Evolutionary conservation across 2,888 invertebrate species (phyloP), one percentile per base, ranked within the genome.

Genomic region (Polyploca ridens): DNA sequence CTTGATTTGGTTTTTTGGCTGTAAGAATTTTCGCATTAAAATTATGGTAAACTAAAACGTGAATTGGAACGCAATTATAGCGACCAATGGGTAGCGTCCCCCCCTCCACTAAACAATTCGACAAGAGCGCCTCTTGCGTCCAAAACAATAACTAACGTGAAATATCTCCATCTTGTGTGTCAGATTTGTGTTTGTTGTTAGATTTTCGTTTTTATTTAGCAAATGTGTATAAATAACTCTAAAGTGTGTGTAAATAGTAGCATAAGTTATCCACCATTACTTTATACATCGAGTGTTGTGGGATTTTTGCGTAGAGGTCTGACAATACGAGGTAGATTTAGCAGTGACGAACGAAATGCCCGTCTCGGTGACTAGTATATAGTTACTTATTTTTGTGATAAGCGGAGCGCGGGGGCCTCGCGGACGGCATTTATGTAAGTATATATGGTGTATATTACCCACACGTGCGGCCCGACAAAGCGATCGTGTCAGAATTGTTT

Each of bases 131-230:
- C 88, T 77, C 90, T 81, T 64, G 90, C 89, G 94, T 84, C 74
- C 83, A 82, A 88, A 90, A 88, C 80, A 82, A 75, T 86, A 94
- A 95, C 91, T 94, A 91, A 83, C 86, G 87, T 92, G 91, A 93
- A 94, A 93, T 94, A 95, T 94, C 95, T 95, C 95, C 95, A 95
- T 95, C 94, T 95, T 95, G 94, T 91, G 90, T 95, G 95, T 91
- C 95, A 95, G 95, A 95, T 95, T 95, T 95, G 94, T 94, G 94
- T 94, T 94, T 94, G 94, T 94, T 94, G 91, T 90, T 91, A 87
- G 84, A 90, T 89, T 92, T 88, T 82, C 87, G 87, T 84, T 89
- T 88, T 90, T 90, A 84, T 75, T 82, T 78, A 78, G 77, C 76
- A 87, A 89, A 85, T 90, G 84, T 87, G 79, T 81, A 75, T 84